Evolutionary conservation across 2,797 vertebrate genomes (phyloP).

Genomic region (Hippopotamyrus pictus): DNA sequence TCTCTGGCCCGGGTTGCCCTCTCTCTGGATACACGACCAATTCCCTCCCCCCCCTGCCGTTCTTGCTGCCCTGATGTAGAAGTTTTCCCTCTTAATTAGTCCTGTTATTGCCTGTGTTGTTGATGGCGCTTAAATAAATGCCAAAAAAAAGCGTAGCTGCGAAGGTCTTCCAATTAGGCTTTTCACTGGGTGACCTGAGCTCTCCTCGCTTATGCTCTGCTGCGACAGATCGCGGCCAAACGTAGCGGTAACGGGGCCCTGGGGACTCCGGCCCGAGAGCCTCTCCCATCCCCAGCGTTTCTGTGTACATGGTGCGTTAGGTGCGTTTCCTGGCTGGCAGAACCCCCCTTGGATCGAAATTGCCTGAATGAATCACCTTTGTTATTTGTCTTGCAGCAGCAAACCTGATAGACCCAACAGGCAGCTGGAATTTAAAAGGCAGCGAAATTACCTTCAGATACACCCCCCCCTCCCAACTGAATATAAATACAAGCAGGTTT

Average conservation of each 20-base stretch:
- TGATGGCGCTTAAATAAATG: conserved; percentile 70
- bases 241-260: conserved; percentile 81
- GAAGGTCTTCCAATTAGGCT: conserved; percentile 82
- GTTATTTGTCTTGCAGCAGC: background rate
- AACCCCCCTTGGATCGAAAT: background rate
- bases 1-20: background rate
- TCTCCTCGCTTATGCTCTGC: conserved; percentile 56
- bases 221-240: conserved; percentile 71
- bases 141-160: conserved; percentile 61
- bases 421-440: background rate
- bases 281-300: background rate
- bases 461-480: background rate
- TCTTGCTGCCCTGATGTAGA: conserved; percentile 6
- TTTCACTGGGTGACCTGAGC: conserved; percentile 68
- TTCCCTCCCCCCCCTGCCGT: background rate
- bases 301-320: conserved; percentile 2
- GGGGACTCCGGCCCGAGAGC: conserved; percentile 53
- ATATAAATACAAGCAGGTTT: background rate
- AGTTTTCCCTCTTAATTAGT: conserved; percentile 73
- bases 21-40: background rate
- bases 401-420: conserved; percentile 4
- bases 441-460: background rate
- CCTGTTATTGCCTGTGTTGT: conserved; percentile 63
- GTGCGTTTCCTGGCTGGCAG: background rate
- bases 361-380: background rate